Conservation (phyloP, 2,888 invertebrate species). For the Thera obeliscata region DNA sequence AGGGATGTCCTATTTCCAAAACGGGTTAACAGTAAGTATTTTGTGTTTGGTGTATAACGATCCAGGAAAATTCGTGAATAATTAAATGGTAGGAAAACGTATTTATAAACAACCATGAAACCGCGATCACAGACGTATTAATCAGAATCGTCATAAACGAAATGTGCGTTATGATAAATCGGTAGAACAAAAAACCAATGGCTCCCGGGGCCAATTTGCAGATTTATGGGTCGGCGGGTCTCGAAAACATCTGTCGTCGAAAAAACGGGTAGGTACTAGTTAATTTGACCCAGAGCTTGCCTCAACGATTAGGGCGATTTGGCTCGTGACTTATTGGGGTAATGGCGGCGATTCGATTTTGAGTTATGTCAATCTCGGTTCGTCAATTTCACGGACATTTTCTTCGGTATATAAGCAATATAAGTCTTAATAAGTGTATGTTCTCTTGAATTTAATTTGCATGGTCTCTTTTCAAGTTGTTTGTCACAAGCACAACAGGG, state of each 20-base stretch:
- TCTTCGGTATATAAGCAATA: background rate
- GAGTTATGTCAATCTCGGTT: conserved; percentile 17
- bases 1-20: too few relatives aligned
- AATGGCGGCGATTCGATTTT: conserved; percentile 34
- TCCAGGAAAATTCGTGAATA: too few relatives aligned
- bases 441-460: background rate
- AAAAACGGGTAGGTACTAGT: conserved; percentile 50
- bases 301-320: conserved; percentile 46
- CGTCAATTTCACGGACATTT: background rate
- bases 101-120: conserved; percentile 33
- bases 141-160: conserved; percentile 75
- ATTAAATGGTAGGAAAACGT: conserved; percentile 19
- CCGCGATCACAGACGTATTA: conserved; percentile 67
- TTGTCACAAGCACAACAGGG: conserved; percentile 18
- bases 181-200: conserved; percentile 42
- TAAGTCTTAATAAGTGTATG: background rate
- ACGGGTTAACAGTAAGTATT: too few relatives aligned
- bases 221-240: conserved; percentile 61
- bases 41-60: too few relatives aligned
- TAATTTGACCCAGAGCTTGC: conserved; percentile 50
- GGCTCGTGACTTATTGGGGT: conserved; percentile 35
- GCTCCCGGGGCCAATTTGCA: conserved; percentile 58
- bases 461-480: background rate
- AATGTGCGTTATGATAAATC: conserved; percentile 74
- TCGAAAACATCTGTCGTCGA: conserved; percentile 66